Percentiles rank a stretch among this genome's conserved stretches.
Conservation (phyloP, 2,113 vertebrate genomes). For the Hippolais icterina region DNA sequence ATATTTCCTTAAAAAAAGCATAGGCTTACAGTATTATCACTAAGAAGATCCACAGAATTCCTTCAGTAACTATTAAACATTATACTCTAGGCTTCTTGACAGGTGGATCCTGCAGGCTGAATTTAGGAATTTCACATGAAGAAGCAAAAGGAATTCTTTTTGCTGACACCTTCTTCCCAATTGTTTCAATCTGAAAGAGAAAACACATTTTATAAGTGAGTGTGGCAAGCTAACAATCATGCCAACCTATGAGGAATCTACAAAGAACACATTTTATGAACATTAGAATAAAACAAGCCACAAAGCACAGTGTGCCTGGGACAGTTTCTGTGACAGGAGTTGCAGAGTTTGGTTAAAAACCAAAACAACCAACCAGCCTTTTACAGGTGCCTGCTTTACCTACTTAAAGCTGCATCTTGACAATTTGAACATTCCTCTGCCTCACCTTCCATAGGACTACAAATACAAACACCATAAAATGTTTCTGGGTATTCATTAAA, state of each 20-base stretch:
- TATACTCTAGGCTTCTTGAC: slow-evolving; percentile 90
- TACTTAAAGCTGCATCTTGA: neutral
- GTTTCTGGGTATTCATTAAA: neutral
- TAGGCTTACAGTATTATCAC: slow-evolving; percentile 32
- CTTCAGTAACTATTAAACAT: slow-evolving; percentile 11
- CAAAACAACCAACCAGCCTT: neutral
- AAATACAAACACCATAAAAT: neutral
- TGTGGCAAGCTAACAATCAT: neutral
- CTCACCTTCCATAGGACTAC: neutral
- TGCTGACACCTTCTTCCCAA: slow-evolving; percentile 91
- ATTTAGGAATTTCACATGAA: slow-evolving; percentile 80
- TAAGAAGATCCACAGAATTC: slow-evolving; percentile 27
- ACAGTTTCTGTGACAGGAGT: neutral
- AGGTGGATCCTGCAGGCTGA: slow-evolving; percentile 82
- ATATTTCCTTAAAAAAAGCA: slow-evolving; percentile 68
- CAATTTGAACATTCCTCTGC: neutral
- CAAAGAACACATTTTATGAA: neutral
- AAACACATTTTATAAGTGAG: neutral
- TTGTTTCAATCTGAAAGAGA: slow-evolving; percentile 89
- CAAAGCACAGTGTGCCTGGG: neutral
- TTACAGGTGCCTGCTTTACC: neutral
- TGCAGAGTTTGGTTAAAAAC: neutral
- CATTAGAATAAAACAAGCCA: neutral
- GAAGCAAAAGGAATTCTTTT: slow-evolving; percentile 91
- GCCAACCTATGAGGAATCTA: neutral